phyloP scores from a whole-genome alignment of 2,888 invertebrate genomes.

The Plebejus melissa region DNA sequence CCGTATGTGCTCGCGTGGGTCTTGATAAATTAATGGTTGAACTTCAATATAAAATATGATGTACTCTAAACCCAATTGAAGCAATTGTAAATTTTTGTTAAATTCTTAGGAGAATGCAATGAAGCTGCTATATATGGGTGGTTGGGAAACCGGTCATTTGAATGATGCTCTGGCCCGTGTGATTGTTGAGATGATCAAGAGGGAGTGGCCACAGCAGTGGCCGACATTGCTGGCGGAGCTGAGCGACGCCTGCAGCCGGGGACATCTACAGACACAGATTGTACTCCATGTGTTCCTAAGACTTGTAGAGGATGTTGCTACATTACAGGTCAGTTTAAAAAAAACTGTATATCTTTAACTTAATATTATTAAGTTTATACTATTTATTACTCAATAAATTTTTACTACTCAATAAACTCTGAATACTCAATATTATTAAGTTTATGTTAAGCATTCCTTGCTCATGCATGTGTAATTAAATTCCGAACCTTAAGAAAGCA shows the following conservation, averaged over 20 bases:
- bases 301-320: slow-evolving; percentile 95
- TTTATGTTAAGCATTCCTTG: too few species aligned
- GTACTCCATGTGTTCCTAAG: slow-evolving; percentile 93
- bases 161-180: slow-evolving; percentile 92
- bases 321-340: slow-evolving; percentile 82
- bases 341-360: too few species aligned
- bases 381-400: too few species aligned
- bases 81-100: slow-evolving; percentile 29
- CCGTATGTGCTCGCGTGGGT: too few species aligned
- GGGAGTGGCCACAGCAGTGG: slow-evolving; percentile 99
- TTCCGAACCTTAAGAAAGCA: too few species aligned
- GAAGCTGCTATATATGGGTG: slow-evolving; percentile 89
- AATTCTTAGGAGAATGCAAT: slow-evolving; percentile 87
- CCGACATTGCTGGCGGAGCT: slow-evolving; percentile 90
- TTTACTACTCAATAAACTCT: too few species aligned
- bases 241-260: slow-evolving; percentile 88
- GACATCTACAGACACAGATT: slow-evolving; percentile 93
- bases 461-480: too few species aligned
- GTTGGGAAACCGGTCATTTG: slow-evolving; percentile 85
- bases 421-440: too few species aligned
- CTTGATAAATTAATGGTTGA: too few species aligned
- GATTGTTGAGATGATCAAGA: slow-evolving; percentile 97
- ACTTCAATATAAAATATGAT: background rate
- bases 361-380: too few species aligned
- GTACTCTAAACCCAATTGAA: background rate